Evolutionary conservation across 2,797 vertebrate species (phyloP), one percentile per base, ranked within the genome.

Genomic region (Champsocephalus gunnari): DNA sequence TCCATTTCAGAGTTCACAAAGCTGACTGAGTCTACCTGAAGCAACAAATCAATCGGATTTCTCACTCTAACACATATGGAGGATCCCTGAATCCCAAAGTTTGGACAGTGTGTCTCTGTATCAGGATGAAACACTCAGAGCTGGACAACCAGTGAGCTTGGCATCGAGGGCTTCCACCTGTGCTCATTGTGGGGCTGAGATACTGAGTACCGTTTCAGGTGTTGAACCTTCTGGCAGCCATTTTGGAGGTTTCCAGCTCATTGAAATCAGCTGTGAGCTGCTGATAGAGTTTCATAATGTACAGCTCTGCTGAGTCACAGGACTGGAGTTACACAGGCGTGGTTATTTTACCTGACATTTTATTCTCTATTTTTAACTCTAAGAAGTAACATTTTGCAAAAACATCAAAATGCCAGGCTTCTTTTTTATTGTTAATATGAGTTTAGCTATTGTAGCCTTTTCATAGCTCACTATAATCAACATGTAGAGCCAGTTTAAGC

Each of bases 1-100:
- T 72, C 56, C 12, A 6, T 89, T 91, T 69, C 84, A 93, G 91
- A 92, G 69, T 78, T 76, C 51, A 41, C 65, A 68, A 71, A 76
- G 71, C 76, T 10, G 65, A 79, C 56, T 38, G 78, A 79, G 65
- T 72, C 61, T 12, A 75, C 58, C 63, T 70, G 80, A 80, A 78
- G 71, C 32, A 5, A 28, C 28, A 71, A 75, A 67, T 49, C 45
- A 16, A 60, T 53, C 44, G 72, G 75, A 71, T 75, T 75, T 74
- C 74, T 83, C 72, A 21, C 53, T 54, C 4, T 7, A 12, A 71
- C 63, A 71, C 77, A 87, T 71, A 78, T 16, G 54, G 71, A 83
- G 34, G 66, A 79, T 75, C 63, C 55, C 49, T 44, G 44, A 75
- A 80, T 68, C 66, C 79, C 62, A 56, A 64, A 60, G 71, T 71